Percentiles rank a stretch among this genome's conserved stretches.
Conservation (phyloP, 2,113 vertebrate genomes). For the Laticauda colubrina region DNA sequence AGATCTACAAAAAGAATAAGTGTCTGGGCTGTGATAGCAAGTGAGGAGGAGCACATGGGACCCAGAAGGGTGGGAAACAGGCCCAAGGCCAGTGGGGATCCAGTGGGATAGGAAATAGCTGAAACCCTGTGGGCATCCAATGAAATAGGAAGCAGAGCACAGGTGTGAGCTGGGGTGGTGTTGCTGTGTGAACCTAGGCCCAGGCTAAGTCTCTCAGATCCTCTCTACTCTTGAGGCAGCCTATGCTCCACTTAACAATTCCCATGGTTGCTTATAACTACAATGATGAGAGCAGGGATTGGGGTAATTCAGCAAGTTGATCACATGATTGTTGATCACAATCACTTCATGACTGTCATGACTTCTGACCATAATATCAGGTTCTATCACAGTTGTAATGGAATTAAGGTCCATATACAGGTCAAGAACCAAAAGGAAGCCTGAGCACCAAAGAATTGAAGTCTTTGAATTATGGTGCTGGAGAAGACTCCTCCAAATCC, state of each 20-base stretch:
- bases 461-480: too few relatives aligned
- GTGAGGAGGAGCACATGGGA: neutral
- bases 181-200: neutral
- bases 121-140: neutral
- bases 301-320: neutral
- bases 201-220: neutral
- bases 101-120: neutral
- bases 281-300: neutral
- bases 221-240: neutral
- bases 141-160: neutral
- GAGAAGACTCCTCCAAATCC: too few relatives aligned
- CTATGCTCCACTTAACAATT: neutral
- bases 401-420: too few relatives aligned
- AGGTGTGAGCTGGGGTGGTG: neutral
- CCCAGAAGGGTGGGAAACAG: neutral
- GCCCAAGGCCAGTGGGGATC: neutral
- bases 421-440: too few relatives aligned
- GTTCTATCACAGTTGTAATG: neutral
- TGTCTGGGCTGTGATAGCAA: neutral
- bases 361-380: neutral
- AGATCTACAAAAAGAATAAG: neutral
- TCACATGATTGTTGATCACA: neutral
- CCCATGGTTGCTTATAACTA: neutral
- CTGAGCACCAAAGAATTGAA: too few relatives aligned
- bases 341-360: neutral